Evolutionary conservation across 2,797 vertebrate genomes (phyloP).

Genomic region (Macrochelys suwanniensis): DNA sequence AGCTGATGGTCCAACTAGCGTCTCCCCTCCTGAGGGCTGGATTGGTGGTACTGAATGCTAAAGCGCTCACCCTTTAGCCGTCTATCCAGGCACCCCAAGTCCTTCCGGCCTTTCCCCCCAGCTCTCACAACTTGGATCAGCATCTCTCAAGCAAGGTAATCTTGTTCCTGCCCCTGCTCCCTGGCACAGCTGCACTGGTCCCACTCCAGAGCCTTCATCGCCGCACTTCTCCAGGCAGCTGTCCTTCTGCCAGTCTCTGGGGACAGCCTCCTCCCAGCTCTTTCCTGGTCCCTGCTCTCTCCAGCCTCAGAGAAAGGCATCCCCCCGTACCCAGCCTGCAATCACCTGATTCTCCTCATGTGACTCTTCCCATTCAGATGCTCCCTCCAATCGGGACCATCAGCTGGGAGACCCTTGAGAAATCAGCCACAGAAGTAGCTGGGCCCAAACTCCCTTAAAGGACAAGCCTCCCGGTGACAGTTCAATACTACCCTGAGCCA

Average conservation of each 20-base stretch:
- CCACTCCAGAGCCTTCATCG: not conserved
- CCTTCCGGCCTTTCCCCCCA: not conserved
- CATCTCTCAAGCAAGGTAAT: not conserved
- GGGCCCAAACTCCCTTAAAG: not conserved
- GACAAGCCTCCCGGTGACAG: not conserved
- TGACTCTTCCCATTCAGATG: not conserved
- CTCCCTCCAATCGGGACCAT: not conserved
- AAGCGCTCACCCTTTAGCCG: not conserved
- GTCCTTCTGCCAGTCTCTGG: not conserved
- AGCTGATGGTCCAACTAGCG: not conserved
- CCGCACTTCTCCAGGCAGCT: not conserved
- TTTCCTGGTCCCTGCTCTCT: not conserved
- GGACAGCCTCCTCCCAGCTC: accelerated
- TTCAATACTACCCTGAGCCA: not conserved
- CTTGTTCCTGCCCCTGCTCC: not conserved
- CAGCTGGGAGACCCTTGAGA: not conserved
- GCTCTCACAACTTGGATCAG: not conserved
- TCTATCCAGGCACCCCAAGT: not conserved
- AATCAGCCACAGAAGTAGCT: not conserved
- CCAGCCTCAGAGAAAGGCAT: not conserved
- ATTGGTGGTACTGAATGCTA: no score
- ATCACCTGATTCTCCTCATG: not conserved
- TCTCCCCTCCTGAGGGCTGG: not conserved
- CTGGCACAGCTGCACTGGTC: not conserved
- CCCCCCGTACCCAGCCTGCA: not conserved